Conservation (phyloP, 2,888 invertebrate genomes). For the Cloeon dipterum region DNA sequence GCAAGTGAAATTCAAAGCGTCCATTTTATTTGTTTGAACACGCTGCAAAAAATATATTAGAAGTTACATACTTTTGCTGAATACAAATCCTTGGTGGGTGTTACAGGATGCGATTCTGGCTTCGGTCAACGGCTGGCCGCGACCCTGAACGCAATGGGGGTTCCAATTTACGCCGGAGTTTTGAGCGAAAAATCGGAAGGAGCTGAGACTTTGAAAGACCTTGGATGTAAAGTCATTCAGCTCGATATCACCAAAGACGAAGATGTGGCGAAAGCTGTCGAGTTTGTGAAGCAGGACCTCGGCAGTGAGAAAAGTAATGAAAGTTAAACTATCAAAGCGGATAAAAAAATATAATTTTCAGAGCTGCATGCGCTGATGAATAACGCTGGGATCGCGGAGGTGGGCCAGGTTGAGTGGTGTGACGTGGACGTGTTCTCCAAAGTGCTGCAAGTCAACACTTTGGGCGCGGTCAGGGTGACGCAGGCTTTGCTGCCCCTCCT, state of each 20-base stretch:
- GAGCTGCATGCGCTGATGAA: constrained; percentile 24
- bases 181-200: constrained; percentile 14
- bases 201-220: constrained; percentile 11
- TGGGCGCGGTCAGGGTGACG: constrained; percentile 15
- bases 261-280: constrained; percentile 10
- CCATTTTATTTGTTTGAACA: no score
- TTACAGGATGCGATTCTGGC: constrained; percentile 14
- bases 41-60: no score
- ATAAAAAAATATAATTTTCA: no score
- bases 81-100: no score
- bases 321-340: no score
- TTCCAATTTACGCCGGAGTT: constrained; percentile 19
- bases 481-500: constrained; percentile 15
- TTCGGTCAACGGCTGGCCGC: constrained; percentile 16
- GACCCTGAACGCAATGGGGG: constrained; percentile 13
- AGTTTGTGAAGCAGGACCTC: constrained; percentile 7
- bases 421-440: constrained; percentile 17
- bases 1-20: no score
- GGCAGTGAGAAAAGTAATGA: constrained; percentile 6
- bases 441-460: constrained; percentile 14
- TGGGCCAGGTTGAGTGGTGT: constrained; percentile 22
- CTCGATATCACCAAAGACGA: constrained; percentile 19
- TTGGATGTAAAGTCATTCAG: constrained; percentile 15
- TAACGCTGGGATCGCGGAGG: constrained; percentile 22
- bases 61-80: no score